A percentile compares a stretch with the other conserved stretches of the same genome.
Evolutionary conservation across 2,113 vertebrate species (phyloP).

Genomic region (Misgurnus mizolepis): DNA sequence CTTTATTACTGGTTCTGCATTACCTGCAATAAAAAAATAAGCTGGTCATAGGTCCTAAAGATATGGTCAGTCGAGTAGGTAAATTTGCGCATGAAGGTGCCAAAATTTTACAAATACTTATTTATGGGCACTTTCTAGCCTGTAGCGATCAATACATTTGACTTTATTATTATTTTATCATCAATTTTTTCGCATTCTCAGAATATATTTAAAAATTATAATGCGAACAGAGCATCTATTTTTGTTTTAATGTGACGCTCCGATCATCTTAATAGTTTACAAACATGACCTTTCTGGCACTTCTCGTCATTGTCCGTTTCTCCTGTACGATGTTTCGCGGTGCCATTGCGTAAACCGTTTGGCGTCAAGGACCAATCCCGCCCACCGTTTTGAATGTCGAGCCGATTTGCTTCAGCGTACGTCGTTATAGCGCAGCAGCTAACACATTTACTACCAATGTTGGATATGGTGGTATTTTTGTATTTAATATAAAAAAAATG

Average conservation of each 20-base stretch:
- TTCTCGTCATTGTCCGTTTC: not conserved
- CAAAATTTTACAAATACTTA: not conserved
- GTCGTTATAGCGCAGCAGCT: conserved; percentile 52
- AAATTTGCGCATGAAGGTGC: not conserved
- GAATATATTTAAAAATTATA: not conserved
- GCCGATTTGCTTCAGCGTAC: conserved; percentile 51
- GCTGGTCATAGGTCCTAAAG: conserved; percentile 22
- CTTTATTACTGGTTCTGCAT: not conserved
- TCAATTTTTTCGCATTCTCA: too few relatives aligned
- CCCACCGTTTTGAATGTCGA: conserved; percentile 50
- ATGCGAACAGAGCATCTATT: not conserved
- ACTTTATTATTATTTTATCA: too few relatives aligned
- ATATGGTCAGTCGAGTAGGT: not conserved
- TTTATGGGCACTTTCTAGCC: not conserved
- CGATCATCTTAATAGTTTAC: conserved; percentile 3
- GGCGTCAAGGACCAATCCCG: conserved; percentile 44
- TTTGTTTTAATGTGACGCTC: not conserved
- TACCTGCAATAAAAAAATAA: not conserved
- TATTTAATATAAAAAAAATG: conserved; percentile 41
- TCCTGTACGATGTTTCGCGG: not conserved
- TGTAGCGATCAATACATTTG: not conserved
- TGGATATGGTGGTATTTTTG: conserved; percentile 56
- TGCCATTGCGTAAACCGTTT: conserved; percentile 25
- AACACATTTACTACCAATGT: conserved; percentile 50
- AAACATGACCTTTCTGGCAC: not conserved